A percentile compares a stretch with the other conserved stretches of the same genome.
Evolutionary conservation across 2,888 invertebrate genomes (phyloP).

Genomic region (Polydrusus cervinus): DNA sequence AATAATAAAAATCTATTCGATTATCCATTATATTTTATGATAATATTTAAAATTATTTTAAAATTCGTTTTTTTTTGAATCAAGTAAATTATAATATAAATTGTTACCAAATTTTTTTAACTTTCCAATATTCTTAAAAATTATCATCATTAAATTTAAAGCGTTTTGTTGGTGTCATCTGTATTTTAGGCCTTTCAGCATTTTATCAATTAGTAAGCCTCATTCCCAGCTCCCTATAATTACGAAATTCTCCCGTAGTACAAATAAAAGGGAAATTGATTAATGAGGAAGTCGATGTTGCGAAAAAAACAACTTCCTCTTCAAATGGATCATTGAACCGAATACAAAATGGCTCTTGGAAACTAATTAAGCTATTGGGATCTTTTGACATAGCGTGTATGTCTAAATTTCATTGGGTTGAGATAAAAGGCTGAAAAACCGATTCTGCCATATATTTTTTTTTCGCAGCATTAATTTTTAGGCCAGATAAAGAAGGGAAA

Average conservation of each 20-base stretch:
- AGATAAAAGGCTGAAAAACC: not conserved
- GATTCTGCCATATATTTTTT: not conserved
- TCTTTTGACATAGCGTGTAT: slow-evolving; percentile 29
- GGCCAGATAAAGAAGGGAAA: not conserved
- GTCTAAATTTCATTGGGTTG: slow-evolving; percentile 12
- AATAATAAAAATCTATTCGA: too few species aligned
- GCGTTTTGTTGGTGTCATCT: too few species aligned
- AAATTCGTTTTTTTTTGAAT: too few species aligned
- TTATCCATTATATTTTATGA: too few species aligned
- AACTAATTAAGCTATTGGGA: slow-evolving; percentile 42
- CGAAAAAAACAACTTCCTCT: slow-evolving; percentile 24
- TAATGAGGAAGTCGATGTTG: slow-evolving; percentile 16
- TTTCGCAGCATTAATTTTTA: not conserved
- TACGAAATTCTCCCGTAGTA: slow-evolving; percentile 1
- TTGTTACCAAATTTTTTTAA: too few species aligned
- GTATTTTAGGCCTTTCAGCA: not conserved
- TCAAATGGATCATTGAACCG: slow-evolving; percentile 28
- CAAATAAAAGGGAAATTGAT: slow-evolving; percentile 21
- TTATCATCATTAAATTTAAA: too few species aligned
- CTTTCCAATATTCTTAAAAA: too few species aligned
- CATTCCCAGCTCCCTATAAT: not conserved
- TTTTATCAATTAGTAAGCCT: slow-evolving; percentile 4
- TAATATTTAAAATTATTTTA: too few species aligned
- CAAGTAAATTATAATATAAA: too few species aligned
- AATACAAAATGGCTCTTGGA: slow-evolving; percentile 41